Conservation (phyloP, 2,113 vertebrate genomes). For the Alligator mississippiensis region DNA sequence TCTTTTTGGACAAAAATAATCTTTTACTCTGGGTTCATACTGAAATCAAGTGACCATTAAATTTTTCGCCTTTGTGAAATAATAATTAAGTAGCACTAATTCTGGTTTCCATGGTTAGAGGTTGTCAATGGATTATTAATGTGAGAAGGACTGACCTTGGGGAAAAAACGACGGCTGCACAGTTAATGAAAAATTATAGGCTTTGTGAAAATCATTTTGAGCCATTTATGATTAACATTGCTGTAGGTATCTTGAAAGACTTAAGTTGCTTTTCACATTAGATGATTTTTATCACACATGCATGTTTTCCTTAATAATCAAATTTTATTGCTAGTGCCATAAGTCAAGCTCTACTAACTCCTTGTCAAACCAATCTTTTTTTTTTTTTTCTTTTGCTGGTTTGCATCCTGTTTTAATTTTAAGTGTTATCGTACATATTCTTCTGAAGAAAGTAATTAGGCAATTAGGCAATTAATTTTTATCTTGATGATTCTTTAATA, state of each 20-base stretch:
- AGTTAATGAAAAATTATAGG: conserved; percentile 25
- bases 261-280: not conserved
- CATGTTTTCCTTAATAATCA: not conserved
- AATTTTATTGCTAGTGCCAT: not conserved
- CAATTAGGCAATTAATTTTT: not conserved
- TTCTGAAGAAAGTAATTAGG: not conserved
- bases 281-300: not conserved
- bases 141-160: not conserved
- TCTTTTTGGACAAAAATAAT: conserved; percentile 42
- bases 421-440: not conserved
- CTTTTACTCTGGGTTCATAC: conserved; percentile 30
- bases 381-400: not conserved
- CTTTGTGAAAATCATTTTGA: conserved; percentile 32
- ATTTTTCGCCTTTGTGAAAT: conserved; percentile 30
- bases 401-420: not conserved
- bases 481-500: not conserved
- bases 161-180: not conserved
- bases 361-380: not conserved
- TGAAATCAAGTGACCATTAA: conserved; percentile 52
- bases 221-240: not conserved
- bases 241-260: not conserved
- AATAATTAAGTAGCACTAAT: conserved; percentile 35
- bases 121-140: conserved; percentile 37
- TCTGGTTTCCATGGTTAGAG: conserved; percentile 40
- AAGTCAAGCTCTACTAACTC: not conserved